Conservation (phyloP, 2,113 vertebrate species). For the Triplophysa tibetana region DNA sequence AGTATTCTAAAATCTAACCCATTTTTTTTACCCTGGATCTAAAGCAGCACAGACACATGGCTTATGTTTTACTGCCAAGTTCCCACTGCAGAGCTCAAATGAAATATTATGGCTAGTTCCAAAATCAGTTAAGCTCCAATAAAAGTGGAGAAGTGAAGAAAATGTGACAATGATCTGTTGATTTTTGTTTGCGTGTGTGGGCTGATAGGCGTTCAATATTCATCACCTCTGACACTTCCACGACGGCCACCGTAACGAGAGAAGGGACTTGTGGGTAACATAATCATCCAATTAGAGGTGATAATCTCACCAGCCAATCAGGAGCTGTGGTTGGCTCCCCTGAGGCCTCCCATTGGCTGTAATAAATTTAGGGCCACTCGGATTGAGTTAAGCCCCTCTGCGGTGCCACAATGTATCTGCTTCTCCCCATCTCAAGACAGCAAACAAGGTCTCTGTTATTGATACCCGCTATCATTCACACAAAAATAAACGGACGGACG, state of each 20-base stretch:
- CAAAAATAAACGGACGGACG: no score
- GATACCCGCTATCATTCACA: slow-evolving; percentile 47
- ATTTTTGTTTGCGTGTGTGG: slow-evolving; percentile 28
- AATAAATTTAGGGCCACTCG: slow-evolving; percentile 50
- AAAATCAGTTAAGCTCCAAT: slow-evolving; percentile 42
- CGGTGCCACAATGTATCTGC: slow-evolving; percentile 50
- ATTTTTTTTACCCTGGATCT: background rate
- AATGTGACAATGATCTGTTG: slow-evolving; percentile 25
- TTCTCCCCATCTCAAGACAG: slow-evolving; percentile 34
- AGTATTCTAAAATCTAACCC: background rate
- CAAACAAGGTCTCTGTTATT: slow-evolving; percentile 30
- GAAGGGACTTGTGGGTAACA: slow-evolving; percentile 52
- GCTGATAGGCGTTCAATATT: slow-evolving; percentile 48
- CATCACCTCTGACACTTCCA: slow-evolving; percentile 41
- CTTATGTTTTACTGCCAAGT: background rate
- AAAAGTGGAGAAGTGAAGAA: slow-evolving; percentile 25
- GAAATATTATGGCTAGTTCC: background rate
- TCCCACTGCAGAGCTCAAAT: slow-evolving; percentile 18
- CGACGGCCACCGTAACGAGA: slow-evolving; percentile 42
- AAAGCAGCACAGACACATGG: background rate
- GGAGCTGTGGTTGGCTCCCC: slow-evolving; percentile 24
- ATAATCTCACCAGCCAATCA: slow-evolving; percentile 50
- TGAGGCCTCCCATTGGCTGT: slow-evolving; percentile 27
- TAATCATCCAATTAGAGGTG: slow-evolving; percentile 57
- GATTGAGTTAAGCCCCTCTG: slow-evolving; percentile 51